These are phyloP conservation scores for Marisa cornuarietis DNA, from an alignment of 1,140 invertebrate genomes.

Conservation along the genomic window DNA sequence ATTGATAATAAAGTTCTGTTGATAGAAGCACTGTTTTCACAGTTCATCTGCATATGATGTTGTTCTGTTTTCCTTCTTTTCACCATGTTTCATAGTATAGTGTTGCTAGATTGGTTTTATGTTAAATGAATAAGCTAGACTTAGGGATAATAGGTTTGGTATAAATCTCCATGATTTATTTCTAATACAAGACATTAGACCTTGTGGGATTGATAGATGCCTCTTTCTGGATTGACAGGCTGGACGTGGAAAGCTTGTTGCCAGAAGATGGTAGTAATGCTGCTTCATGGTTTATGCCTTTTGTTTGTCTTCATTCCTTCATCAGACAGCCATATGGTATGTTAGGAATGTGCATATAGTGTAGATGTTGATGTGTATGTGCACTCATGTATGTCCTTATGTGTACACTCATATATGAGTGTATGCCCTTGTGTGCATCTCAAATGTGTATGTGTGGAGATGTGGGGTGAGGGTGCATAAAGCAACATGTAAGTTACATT, in stretches of 20 bases:
- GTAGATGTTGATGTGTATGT: background rate
- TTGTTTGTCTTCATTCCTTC: constrained; percentile 5
- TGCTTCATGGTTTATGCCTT: constrained; percentile 15
- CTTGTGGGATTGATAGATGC: background rate
- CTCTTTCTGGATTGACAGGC: background rate
- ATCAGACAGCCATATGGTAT: constrained; percentile 6
- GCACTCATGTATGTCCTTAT: background rate
- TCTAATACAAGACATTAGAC: background rate
- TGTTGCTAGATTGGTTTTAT: background rate
- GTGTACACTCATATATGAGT: background rate
- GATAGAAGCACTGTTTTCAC: too few species aligned
- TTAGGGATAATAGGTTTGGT: background rate
- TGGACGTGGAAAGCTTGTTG: constrained; percentile 11
- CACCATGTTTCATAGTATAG: background rate
- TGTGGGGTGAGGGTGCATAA: background rate
- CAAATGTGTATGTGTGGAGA: background rate
- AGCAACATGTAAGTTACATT: background rate
- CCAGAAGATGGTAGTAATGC: background rate
- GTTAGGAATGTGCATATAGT: background rate
- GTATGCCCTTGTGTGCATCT: background rate
- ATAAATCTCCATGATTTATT: background rate
- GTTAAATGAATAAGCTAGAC: background rate
- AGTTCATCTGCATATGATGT: background rate
- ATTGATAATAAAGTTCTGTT: background rate
- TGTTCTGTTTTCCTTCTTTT: background rate